Conservation (phyloP, 2,888 invertebrate species). For the Amphipoea oculea region DNA sequence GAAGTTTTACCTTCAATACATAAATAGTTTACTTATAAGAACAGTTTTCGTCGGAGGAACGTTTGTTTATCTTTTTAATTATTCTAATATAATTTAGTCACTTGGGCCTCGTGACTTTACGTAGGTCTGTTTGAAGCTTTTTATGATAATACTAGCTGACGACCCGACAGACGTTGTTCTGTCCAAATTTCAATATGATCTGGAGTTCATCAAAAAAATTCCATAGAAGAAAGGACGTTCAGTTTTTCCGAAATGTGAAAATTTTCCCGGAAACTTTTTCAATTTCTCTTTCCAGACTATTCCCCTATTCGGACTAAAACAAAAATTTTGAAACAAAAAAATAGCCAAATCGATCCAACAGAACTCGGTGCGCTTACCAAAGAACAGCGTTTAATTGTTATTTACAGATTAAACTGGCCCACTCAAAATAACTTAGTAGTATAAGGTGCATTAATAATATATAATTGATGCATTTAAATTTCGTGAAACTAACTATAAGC, state of each 20-base stretch:
- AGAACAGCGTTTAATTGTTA: neutral
- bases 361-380: neutral
- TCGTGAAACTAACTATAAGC: neutral
- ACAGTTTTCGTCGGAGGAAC: neutral
- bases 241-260: neutral
- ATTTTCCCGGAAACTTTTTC: neutral
- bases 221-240: neutral
- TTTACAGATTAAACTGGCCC: neutral
- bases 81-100: neutral
- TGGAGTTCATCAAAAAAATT: no score
- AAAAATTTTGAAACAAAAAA: neutral
- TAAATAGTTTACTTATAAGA: neutral
- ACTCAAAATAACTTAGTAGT: neutral
- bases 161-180: neutral
- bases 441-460: neutral
- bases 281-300: neutral
- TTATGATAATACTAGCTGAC: neutral
- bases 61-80: slow-evolving; percentile 4
- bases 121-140: neutral
- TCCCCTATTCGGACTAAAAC: neutral
- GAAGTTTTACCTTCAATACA: neutral
- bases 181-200: neutral
- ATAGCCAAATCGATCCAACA: neutral
- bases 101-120: neutral
- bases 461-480: neutral